These are phyloP conservation scores for Ranitomeya imitator DNA, from an alignment of 2,113 vertebrate species.

Conservation along the genomic window DNA sequence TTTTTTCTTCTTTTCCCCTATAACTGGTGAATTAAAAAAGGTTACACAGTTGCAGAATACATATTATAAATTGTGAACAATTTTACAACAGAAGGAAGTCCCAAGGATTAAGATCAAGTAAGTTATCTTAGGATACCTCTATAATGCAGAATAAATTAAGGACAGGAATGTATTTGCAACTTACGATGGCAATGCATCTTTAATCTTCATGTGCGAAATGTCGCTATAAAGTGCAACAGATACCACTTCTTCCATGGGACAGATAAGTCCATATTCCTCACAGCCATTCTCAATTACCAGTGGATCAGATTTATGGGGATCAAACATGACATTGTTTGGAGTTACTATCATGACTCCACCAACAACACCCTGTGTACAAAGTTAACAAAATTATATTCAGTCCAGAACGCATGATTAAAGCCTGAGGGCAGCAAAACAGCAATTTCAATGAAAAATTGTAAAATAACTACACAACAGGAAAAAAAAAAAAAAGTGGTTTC, in stretches of 20 bases:
- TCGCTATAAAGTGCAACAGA: slow-evolving; percentile 94
- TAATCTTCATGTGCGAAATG: slow-evolving; percentile 97
- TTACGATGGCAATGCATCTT: slow-evolving; percentile 97
- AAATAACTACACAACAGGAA: too few relatives aligned
- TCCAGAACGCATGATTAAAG: background rate
- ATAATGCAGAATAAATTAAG: background rate
- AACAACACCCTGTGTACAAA: slow-evolving; percentile 83
- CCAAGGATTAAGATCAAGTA: background rate
- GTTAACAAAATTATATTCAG: background rate
- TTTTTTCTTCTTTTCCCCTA: too few relatives aligned
- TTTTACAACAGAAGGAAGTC: background rate
- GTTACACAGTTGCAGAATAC: too few relatives aligned
- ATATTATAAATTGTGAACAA: too few relatives aligned
- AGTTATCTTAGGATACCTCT: background rate
- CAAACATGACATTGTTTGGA: slow-evolving; percentile 99
- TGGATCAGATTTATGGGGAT: slow-evolving; percentile 97
- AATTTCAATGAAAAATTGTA: too few relatives aligned
- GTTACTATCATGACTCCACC: slow-evolving; percentile 98
- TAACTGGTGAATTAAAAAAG: too few relatives aligned
- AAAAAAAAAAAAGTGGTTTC: too few relatives aligned
- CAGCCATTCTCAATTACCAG: slow-evolving; percentile 97
- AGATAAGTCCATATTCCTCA: slow-evolving; percentile 96
- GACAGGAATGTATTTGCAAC: slow-evolving; percentile 60
- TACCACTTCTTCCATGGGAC: slow-evolving; percentile 95
- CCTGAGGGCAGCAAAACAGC: too few relatives aligned